Evolutionary conservation across 2,888 invertebrate species (phyloP).

Genomic region (Blera fallax): DNA sequence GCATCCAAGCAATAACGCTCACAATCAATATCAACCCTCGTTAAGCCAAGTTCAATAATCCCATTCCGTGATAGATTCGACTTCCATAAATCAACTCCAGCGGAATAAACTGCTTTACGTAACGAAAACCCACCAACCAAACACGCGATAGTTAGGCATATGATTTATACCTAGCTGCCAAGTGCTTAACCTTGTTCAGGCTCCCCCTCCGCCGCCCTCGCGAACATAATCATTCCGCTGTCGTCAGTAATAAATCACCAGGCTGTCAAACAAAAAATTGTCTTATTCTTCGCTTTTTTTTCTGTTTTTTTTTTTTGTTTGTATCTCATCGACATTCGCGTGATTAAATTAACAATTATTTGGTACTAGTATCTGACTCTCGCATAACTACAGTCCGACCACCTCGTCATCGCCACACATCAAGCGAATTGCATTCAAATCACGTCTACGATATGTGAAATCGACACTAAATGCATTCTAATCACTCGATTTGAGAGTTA

Average conservation of each 20-base stretch:
- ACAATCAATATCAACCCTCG: neutral
- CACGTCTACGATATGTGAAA: constrained; percentile 65
- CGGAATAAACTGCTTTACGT: constrained; percentile 11
- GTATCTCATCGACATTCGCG: constrained; percentile 48
- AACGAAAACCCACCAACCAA: constrained; percentile 10
- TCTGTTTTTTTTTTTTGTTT: neutral
- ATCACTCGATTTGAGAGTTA: constrained; percentile 27
- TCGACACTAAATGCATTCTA: constrained; percentile 63
- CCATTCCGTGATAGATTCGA: constrained; percentile 12
- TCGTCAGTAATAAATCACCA: constrained; percentile 46
- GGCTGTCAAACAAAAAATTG: constrained; percentile 48
- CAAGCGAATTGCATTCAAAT: constrained; percentile 28
- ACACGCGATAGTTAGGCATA: constrained; percentile 37
- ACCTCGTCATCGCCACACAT: constrained; percentile 1
- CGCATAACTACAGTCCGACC: no score
- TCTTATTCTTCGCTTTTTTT: neutral
- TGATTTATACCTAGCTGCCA: constrained; percentile 41
- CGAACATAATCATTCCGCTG: constrained; percentile 2
- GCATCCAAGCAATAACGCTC: neutral
- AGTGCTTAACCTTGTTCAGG: constrained; percentile 47
- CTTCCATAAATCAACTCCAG: constrained; percentile 33
- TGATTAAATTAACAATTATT: constrained; percentile 61
- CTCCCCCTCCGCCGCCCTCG: neutral
- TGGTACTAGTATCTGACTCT: neutral
- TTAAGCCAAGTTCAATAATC: constrained; percentile 52